Evolutionary conservation across 2,113 vertebrate species (phyloP).

Genomic region (Pachypanchax playfairii): DNA sequence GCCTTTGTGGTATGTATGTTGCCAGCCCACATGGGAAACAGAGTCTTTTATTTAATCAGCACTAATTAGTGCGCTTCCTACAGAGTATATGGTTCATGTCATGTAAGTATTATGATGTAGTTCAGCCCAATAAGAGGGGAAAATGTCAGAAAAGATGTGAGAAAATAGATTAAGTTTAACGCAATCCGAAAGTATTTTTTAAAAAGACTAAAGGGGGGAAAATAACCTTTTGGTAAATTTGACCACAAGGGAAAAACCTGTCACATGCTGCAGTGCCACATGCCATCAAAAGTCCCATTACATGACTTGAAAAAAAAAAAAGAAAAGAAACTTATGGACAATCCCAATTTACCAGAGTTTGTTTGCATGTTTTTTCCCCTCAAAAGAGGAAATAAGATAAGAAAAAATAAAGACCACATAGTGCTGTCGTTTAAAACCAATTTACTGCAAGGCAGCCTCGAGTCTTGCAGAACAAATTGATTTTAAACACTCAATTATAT

Average conservation of each 20-base stretch:
- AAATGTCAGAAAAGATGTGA: slow-evolving; percentile 28
- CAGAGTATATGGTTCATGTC: slow-evolving; percentile 13
- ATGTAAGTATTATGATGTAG: slow-evolving; percentile 24
- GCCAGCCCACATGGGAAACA: slow-evolving; percentile 58
- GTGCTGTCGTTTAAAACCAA: slow-evolving; percentile 68
- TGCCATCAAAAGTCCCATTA: slow-evolving; percentile 51
- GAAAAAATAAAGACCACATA: slow-evolving; percentile 39
- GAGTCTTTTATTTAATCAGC: slow-evolving; percentile 66
- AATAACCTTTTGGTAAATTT: slow-evolving; percentile 27
- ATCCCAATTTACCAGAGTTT: slow-evolving; percentile 31
- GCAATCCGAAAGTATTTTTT: slow-evolving; percentile 9
- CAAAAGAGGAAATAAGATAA: slow-evolving; percentile 40
- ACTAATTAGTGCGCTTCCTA: slow-evolving; percentile 63
- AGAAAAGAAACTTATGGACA: slow-evolving; percentile 25
- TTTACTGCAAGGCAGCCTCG: slow-evolving; percentile 76
- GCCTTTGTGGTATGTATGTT: slow-evolving; percentile 61
- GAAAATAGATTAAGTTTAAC: slow-evolving; percentile 18
- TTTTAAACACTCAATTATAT: too few relatives aligned
- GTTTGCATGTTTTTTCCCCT: slow-evolving; percentile 19
- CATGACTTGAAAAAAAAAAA: slow-evolving; percentile 29
- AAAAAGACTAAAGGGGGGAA: slow-evolving; percentile 15
- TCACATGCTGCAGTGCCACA: slow-evolving; percentile 45
- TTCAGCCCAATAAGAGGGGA: slow-evolving; percentile 13
- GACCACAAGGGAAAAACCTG: slow-evolving; percentile 32
- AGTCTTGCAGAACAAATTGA: slow-evolving; percentile 76